Base-by-base conservation (phyloP, 2,113 vertebrate species). In the Fukomys damarensis region DNA sequence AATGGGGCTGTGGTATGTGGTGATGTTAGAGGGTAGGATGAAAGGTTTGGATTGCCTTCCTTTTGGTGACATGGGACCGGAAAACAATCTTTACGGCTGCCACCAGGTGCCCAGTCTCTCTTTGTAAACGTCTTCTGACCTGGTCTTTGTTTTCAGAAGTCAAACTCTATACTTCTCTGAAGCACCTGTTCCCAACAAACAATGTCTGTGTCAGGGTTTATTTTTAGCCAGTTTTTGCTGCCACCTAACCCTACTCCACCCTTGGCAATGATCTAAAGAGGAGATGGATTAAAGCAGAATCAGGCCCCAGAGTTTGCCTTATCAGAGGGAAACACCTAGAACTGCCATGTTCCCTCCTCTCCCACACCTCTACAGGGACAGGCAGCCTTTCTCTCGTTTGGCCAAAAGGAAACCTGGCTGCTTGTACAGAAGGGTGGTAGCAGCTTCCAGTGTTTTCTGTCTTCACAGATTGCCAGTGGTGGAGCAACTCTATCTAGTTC, bases 171-270 rank as follows among this genome's bases (percentile, higher is more conserved):
- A 76, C 77, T 81, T 96, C 32, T 74, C 86, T 92, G n/a, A 81
- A 91, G 72, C 95, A 97, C 96, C 97, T 98, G 97, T 94, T 98
- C 65, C 84, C 93, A 82, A 86, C 91, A 49, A 97, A 95, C 86
- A 97, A 84, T 98, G 80, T 94, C 1, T 96, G 91, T 94, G 96
- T 96, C 94, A 91, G 56, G 52, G 26, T 96, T 96, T 98, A 98
- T 98, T 98, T 98, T 98, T 96, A 98, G 97, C n/a, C 66, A 76
- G 56, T 97, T 94, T 88, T 86, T 58, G 84, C 61, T 59, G 10
- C 46, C 90, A 84, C 24, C 43, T 54, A 52, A 14, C 26, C 26
- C 59, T 74, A 30, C 10, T 59, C 63, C 8, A 84, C 0, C 59
- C 46, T 96, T 24, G 0, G 96, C 89, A 97, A 86, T 86, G 72